phyloP scores from a whole-genome alignment of 1,140 invertebrate genomes.

The Elysia chlorotica region DNA sequence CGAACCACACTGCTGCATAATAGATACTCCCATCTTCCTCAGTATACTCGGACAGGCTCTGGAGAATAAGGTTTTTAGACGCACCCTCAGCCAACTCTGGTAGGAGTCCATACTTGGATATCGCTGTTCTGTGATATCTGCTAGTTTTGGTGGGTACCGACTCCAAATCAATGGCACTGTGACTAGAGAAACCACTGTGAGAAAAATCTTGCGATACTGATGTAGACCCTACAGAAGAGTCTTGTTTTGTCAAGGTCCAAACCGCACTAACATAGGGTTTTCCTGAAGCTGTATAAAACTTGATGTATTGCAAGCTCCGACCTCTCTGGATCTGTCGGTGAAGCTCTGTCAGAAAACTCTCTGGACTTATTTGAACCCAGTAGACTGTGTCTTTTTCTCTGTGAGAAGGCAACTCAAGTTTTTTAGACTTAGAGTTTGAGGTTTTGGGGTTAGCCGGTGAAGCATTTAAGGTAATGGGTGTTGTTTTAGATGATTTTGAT shows the following conservation, averaged over 20 bases:
- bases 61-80: slow-evolving; percentile 23
- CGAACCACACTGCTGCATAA: slow-evolving; percentile 38
- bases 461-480: no score
- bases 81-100: slow-evolving; percentile 35
- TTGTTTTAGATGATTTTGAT: neutral
- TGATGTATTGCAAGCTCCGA: slow-evolving; percentile 25
- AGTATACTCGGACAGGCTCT: slow-evolving; percentile 31
- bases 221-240: no score
- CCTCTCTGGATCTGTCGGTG: slow-evolving; percentile 19
- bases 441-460: no score
- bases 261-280: slow-evolving; percentile 31
- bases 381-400: slow-evolving; percentile 18
- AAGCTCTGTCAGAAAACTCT: slow-evolving; percentile 38
- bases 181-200: no score
- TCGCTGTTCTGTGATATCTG: slow-evolving; percentile 35
- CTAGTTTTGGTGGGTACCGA: no score
- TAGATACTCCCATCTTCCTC: slow-evolving; percentile 31
- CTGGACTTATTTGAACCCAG: slow-evolving; percentile 31
- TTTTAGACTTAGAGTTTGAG: no score
- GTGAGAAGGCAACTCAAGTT: no score
- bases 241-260: no score
- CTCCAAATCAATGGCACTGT: no score
- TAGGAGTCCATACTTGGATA: slow-evolving; percentile 38
- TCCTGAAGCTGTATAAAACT: slow-evolving; percentile 32
- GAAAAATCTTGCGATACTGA: no score